Evolutionary conservation across 2,797 vertebrate species (phyloP), one percentile per base, ranked within the genome.

Genomic region (Pangasius mekongensis): DNA sequence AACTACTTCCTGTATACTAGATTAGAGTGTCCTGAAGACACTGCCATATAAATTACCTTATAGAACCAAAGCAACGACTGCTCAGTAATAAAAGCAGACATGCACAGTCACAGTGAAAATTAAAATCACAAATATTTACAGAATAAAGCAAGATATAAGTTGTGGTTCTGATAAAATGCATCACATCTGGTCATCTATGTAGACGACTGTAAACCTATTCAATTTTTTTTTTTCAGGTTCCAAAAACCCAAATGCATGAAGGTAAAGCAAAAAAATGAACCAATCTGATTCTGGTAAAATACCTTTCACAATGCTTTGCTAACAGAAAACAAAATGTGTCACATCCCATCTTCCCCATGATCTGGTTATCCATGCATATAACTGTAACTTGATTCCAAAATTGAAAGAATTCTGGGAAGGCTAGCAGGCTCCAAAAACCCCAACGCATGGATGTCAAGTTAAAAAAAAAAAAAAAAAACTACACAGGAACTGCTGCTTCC

Each of bases 1-100:
- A 97, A 97, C 95, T 96, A 97, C 96, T 98, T 98, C 97, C 97
- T 97, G 95, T 94, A 92, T 93, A 90, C 92, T 86, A 95, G 96
- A 96, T 97, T 95, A 95, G 92, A 95, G 86, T 88, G 81, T 60
- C 88, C 60, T 87, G 69, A 87, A 91, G 90, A 83, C 8, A 13
- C 52, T 14, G 54, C 62, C 64, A 18, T 43, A 78, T 52, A 71
- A 47, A 86, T 80, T 6, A 56, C 30, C 24, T 56, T 86, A 64
- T 54, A 86, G 71, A n/a, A 83, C 39, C 62, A 58, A 47, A 81
- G 43, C 33, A 58, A 2, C 18, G 0, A 22, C 73, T 49, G 47
- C n/a, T 11, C 18, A 73, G 39, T 7, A 62, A 36, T 30, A 83
- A 3, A 0, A 10, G 0, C 3, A 49, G 11, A 84, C 52, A 85